Evolutionary conservation across 2,888 invertebrate genomes (phyloP).

Genomic region (Torymus aiolomorphi): DNA sequence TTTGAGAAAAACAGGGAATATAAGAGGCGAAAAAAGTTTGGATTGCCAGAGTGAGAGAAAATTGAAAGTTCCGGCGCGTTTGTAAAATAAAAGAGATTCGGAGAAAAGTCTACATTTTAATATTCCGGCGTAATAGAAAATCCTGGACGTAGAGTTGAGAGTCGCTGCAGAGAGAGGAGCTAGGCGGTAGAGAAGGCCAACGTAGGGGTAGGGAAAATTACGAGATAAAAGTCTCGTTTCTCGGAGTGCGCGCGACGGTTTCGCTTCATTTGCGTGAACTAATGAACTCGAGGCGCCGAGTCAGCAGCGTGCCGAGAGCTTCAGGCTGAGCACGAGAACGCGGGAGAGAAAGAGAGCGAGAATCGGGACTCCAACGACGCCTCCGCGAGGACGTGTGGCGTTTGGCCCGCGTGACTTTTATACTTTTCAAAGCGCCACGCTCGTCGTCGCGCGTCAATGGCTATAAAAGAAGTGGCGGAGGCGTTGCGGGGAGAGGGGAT

Average conservation of each 20-base stretch:
- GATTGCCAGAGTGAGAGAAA: constrained; percentile 1
- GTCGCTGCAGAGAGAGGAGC: constrained; percentile 50
- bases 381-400: constrained; percentile 35
- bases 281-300: constrained; percentile 61
- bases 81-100: constrained; percentile 40
- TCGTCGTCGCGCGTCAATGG: constrained; percentile 36
- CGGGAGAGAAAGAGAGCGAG: not conserved
- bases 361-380: constrained; percentile 13
- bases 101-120: constrained; percentile 47
- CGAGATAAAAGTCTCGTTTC: constrained; percentile 65
- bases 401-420: constrained; percentile 46
- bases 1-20: not conserved
- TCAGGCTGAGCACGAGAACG: not conserved
- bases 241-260: constrained; percentile 55
- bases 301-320: constrained; percentile 26
- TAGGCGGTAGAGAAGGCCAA: constrained; percentile 10
- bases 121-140: constrained; percentile 53
- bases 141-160: constrained; percentile 39
- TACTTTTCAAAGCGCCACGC: constrained; percentile 41
- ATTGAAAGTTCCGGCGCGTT: constrained; percentile 43
- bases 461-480: constrained; percentile 9
- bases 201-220: constrained; percentile 65
- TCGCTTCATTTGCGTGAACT: constrained; percentile 63
- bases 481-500: not conserved
- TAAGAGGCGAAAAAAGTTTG: not conserved